These are phyloP conservation scores for Parus major DNA, from an alignment of 2,113 vertebrate species.

Conservation along the genomic window DNA sequence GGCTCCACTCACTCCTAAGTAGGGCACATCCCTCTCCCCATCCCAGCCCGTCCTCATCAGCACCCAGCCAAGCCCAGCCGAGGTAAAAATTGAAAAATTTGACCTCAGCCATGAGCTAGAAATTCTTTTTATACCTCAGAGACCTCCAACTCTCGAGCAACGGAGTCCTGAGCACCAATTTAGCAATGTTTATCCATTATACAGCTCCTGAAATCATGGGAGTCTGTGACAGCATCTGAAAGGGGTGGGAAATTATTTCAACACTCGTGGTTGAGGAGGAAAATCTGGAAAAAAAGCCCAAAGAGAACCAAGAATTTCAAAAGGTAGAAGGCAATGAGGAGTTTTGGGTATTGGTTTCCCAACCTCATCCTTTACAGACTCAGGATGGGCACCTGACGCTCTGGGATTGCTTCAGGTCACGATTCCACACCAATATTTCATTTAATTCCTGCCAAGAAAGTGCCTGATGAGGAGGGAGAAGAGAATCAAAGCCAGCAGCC, in stretches of 20 bases:
- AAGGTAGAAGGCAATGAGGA: neutral
- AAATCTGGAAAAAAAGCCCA: neutral
- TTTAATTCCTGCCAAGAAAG: neutral
- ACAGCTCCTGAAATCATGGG: neutral
- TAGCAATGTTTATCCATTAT: fast-evolving
- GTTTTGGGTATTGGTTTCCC: neutral
- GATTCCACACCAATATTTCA: neutral
- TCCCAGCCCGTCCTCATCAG: neutral
- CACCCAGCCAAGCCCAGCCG: neutral
- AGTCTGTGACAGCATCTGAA: neutral
- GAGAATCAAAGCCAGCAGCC: neutral
- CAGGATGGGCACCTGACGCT: neutral
- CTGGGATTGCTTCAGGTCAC: neutral
- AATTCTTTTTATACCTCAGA: neutral
- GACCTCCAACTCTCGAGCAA: neutral
- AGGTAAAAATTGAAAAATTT: neutral
- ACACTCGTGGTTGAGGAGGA: neutral
- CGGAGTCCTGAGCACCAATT: neutral
- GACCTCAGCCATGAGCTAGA: neutral
- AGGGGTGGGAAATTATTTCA: neutral
- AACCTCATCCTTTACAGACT: neutral
- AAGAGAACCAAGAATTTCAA: neutral
- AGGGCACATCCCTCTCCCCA: neutral
- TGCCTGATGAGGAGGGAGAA: neutral
- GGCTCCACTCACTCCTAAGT: neutral